Evolutionary conservation across 2,797 vertebrate genomes (phyloP).

Genomic region (Miichthys miiuy): DNA sequence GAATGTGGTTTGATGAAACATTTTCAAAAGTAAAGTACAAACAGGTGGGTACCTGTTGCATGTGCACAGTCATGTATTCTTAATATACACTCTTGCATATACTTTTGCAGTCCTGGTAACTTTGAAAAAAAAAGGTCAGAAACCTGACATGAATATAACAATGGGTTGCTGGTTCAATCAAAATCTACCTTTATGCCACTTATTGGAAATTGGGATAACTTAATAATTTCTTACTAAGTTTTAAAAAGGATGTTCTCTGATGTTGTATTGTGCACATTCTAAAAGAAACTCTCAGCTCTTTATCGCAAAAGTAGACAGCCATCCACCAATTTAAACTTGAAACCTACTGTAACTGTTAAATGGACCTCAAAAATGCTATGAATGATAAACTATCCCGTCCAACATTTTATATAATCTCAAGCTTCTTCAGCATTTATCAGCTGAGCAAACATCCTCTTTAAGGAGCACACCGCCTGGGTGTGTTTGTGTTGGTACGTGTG

Average conservation of each 20-base stretch:
- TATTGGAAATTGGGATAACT: not conserved
- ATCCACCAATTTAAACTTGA: not conserved
- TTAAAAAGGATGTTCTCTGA: not conserved
- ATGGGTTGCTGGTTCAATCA: not conserved
- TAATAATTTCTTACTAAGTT: not conserved
- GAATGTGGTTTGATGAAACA: not conserved
- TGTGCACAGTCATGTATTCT: not conserved
- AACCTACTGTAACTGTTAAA: not conserved
- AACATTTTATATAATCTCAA: accelerated
- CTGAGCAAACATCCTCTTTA: not conserved
- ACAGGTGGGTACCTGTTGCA: no score
- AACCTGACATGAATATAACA: not conserved
- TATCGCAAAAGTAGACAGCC: not conserved
- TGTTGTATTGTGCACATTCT: not conserved
- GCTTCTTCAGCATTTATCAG: not conserved
- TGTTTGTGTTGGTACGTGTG: slow-evolving; percentile 10
- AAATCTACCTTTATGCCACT: not conserved
- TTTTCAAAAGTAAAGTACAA: not conserved
- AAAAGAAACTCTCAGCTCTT: not conserved
- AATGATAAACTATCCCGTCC: not conserved
- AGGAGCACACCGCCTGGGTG: not conserved
- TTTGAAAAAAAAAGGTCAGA: not conserved
- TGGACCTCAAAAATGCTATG: no score
- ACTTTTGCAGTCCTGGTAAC: no score
- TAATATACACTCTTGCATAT: not conserved